Evolutionary conservation across 2,797 vertebrate genomes (phyloP).

Genomic region (Phylloscopus collybita): DNA sequence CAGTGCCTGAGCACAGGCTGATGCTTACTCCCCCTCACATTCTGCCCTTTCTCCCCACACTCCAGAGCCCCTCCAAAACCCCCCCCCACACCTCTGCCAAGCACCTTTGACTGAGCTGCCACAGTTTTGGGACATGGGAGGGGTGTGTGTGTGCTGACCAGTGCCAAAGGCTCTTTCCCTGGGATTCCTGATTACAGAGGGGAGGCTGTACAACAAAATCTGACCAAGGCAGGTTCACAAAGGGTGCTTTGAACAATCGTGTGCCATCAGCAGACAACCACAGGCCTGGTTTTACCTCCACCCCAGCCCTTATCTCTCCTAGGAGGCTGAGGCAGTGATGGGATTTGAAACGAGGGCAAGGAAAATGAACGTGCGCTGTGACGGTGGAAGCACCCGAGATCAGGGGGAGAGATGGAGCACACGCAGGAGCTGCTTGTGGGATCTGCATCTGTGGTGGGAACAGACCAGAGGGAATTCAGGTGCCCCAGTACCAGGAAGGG

Average conservation of each 20-base stretch:
- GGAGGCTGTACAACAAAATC: neutral
- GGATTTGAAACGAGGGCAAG: neutral
- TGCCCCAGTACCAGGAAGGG: neutral
- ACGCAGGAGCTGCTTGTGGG: fast-evolving
- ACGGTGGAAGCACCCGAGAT: neutral
- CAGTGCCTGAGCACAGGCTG: neutral
- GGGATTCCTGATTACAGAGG: neutral
- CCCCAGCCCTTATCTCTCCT: constrained; percentile 20
- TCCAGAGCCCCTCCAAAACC: neutral
- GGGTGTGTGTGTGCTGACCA: fast-evolving
- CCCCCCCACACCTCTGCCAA: neutral
- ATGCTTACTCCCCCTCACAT: neutral
- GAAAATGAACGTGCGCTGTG: fast-evolving
- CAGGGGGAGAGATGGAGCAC: neutral
- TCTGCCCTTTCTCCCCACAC: neutral
- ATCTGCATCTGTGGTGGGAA: neutral
- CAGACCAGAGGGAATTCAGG: neutral
- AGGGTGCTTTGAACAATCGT: neutral
- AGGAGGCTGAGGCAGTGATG: constrained; percentile 21
- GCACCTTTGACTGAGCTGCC: neutral
- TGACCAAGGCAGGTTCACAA: fast-evolving
- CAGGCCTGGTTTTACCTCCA: neutral
- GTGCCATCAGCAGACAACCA: neutral
- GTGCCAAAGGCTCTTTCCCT: neutral
- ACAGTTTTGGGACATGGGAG: neutral